phyloP scores from a whole-genome alignment of 2,888 invertebrate genomes.

The Temnothorax rugatulus region DNA sequence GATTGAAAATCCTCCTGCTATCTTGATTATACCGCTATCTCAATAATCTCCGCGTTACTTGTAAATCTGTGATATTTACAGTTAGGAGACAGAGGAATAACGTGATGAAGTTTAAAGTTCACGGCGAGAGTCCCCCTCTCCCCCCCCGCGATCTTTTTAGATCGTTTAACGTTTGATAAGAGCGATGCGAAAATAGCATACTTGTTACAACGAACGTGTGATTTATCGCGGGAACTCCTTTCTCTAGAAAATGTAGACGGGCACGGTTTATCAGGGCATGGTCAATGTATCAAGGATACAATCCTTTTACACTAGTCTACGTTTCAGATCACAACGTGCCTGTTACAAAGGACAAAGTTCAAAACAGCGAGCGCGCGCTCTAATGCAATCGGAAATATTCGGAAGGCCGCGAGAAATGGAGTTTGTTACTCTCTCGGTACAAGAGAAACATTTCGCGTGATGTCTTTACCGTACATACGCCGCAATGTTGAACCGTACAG shows the following conservation, averaged over 20 bases:
- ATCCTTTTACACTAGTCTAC: slow-evolving; percentile 53
- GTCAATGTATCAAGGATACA: slow-evolving; percentile 63
- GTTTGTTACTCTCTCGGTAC: background rate
- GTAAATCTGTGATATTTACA: slow-evolving; percentile 15
- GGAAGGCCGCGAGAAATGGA: background rate
- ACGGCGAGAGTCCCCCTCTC: background rate
- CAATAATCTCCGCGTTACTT: slow-evolving; percentile 17
- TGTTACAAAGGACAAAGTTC: slow-evolving; percentile 38
- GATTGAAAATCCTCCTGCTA: slow-evolving; percentile 4
- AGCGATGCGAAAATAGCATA: slow-evolving; percentile 44
- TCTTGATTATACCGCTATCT: slow-evolving; percentile 30
- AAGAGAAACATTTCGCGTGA: slow-evolving; percentile 39
- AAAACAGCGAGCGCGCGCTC: background rate
- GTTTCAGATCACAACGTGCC: slow-evolving; percentile 4
- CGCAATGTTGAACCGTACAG: slow-evolving; percentile 41
- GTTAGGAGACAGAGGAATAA: background rate
- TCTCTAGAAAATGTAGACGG: slow-evolving; percentile 57
- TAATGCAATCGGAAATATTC: slow-evolving; percentile 3
- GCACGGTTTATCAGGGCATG: slow-evolving; percentile 52
- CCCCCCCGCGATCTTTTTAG: slow-evolving; percentile 8
- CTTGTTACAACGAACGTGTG: slow-evolving; percentile 39
- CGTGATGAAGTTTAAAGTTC: slow-evolving; percentile 17
- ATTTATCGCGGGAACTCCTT: slow-evolving; percentile 59
- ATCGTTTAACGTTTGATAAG: slow-evolving; percentile 16
- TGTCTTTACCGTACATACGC: slow-evolving; percentile 35